Evolutionary conservation across 2,797 vertebrate genomes (phyloP).

Genomic region (Dipus sagitta): DNA sequence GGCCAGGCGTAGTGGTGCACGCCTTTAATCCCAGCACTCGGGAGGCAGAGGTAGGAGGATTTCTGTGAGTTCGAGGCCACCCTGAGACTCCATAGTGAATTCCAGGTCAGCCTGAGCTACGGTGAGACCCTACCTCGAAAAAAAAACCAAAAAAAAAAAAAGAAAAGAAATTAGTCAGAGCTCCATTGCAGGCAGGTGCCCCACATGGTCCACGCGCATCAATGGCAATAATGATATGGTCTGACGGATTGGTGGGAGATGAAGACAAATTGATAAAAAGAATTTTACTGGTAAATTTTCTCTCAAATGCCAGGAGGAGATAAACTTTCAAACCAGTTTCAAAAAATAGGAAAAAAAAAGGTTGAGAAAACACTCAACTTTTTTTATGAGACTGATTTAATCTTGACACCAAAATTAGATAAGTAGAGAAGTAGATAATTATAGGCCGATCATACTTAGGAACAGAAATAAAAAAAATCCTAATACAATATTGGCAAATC

Average conservation of each 20-base stretch:
- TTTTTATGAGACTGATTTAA: slow-evolving; percentile 78
- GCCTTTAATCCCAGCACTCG: too few species aligned
- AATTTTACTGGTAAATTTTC: slow-evolving; percentile 52
- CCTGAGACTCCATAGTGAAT: too few species aligned
- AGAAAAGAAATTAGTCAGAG: too few species aligned
- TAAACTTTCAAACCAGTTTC: slow-evolving; percentile 69
- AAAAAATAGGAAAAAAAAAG: slow-evolving; percentile 57
- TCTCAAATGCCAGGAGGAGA: slow-evolving; percentile 38
- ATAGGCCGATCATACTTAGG: slow-evolving; percentile 78
- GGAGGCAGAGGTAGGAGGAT: too few species aligned
- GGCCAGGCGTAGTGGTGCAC: too few species aligned
- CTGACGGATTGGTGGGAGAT: not conserved
- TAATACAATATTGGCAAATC: slow-evolving; percentile 84
- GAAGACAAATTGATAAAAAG: not conserved
- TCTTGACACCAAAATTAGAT: slow-evolving; percentile 83
- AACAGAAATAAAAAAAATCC: slow-evolving; percentile 81
- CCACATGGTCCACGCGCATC: not conserved
- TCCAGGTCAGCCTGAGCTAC: too few species aligned
- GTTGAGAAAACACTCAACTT: slow-evolving; percentile 59
- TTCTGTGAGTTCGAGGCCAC: too few species aligned
- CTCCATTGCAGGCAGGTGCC: not conserved
- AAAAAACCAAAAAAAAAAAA: too few species aligned
- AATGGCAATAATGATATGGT: not conserved
- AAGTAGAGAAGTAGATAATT: slow-evolving; percentile 83
- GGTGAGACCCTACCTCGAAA: too few species aligned